Evolutionary conservation across 1,140 invertebrate species (phyloP).

Genomic region (Schlechtendalia chinensis): DNA sequence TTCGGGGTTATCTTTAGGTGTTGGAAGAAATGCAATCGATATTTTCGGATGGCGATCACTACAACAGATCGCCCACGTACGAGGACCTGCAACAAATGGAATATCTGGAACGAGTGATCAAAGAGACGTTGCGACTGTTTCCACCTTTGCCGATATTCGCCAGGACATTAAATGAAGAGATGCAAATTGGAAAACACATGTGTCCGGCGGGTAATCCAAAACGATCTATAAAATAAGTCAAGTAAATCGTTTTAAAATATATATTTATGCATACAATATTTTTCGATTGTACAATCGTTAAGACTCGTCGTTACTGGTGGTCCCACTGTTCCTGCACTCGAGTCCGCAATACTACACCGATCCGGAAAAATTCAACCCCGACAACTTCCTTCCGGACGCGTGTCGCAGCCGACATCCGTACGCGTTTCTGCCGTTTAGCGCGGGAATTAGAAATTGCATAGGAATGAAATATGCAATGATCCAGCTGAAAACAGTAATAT

Average conservation of each 20-base stretch:
- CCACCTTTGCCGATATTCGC: constrained; percentile 63
- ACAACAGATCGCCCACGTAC: constrained; percentile 55
- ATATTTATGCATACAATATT: too few relatives aligned
- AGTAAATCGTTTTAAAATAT: too few relatives aligned
- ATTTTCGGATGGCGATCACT: constrained; percentile 55
- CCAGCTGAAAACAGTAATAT: constrained; percentile 60
- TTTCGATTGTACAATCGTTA: too few relatives aligned
- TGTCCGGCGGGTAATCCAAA: constrained; percentile 19
- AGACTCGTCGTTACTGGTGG: not conserved
- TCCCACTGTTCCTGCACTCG: constrained; percentile 58
- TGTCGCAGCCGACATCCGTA: constrained; percentile 58
- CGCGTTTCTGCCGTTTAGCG: constrained; percentile 63
- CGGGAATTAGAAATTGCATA: constrained; percentile 63
- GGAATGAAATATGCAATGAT: constrained; percentile 60
- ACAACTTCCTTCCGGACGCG: constrained; percentile 62
- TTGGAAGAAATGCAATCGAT: constrained; percentile 61
- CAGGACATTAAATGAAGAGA: constrained; percentile 58
- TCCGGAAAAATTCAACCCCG: constrained; percentile 55
- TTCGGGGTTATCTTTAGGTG: constrained; percentile 53
- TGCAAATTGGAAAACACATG: constrained; percentile 51
- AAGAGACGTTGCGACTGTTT: constrained; percentile 63
- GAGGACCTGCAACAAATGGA: constrained; percentile 60
- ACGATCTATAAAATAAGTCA: too few relatives aligned
- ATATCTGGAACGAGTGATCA: constrained; percentile 66
- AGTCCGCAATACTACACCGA: constrained; percentile 60